Evolutionary conservation across 2,113 vertebrate genomes (phyloP), one percentile per base, ranked within the genome.

Genomic region (Vulpes vulpes): DNA sequence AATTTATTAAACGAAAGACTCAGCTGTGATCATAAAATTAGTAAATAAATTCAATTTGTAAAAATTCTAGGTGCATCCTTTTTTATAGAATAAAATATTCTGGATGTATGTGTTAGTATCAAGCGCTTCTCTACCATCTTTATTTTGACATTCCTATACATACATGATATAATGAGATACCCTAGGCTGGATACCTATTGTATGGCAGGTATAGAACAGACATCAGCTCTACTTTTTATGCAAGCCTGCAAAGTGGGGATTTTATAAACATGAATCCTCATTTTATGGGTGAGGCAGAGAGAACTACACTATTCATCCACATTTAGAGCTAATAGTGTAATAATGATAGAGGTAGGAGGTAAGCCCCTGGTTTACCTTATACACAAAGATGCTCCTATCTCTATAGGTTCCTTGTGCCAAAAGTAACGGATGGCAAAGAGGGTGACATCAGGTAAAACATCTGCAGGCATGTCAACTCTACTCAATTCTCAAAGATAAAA

Each of bases 1-100:
- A 64, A 91, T 96, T 89, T 84, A 91, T 85, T 93, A 74, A 94
- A 43, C 78, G 74, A 25, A 86, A 85, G 62, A 82, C 43, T 87
- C 10, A 43, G 12, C 38, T 83, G 11, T 60, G 5, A 92, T 69
- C 59, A 38, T 83, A 60, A 96, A 89, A 23, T 57, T 32, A 85
- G 43, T 74, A 95, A 95, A 22, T 43, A 43, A 43, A 43, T 57
- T 15, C 38, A 89, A 89, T 23, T 17, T 87, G 11, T 83, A 93
- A 96, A 81, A 80, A 53, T 67, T 93, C 86, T 94, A 11, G 59
- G 20, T 49, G 22, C 9, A 59, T 67, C 43, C 67, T 35, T 89
- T 94, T 91, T 74, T 49, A 82, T 35, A 74, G 3, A 71, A 65
- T 71, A 49, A 95, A 97, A 71, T 81, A 67, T 60, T 79, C 76